Percentiles rank a stretch among this genome's conserved stretches.
These are phyloP conservation scores for Egretta garzetta DNA, from an alignment of 2,113 vertebrate genomes.

Conservation along the genomic window DNA sequence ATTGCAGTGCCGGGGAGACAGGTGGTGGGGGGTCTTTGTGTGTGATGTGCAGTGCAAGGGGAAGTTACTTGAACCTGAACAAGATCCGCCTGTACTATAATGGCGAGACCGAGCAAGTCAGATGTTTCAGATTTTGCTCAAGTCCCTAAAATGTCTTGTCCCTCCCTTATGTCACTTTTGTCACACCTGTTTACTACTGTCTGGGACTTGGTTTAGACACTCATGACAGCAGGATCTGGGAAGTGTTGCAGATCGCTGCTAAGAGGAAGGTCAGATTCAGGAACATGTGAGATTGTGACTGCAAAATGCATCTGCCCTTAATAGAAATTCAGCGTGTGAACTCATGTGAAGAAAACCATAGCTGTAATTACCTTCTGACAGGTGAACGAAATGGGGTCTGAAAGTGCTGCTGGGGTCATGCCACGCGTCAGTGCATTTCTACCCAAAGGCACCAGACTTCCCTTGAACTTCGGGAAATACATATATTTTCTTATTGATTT, in stretches of 20 bases:
- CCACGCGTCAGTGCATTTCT: fast-evolving
- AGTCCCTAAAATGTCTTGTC: neutral
- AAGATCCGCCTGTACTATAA: neutral
- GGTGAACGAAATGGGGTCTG: neutral
- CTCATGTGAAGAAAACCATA: neutral
- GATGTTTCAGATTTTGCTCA: neutral
- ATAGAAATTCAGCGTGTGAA: neutral
- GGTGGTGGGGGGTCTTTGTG: neutral
- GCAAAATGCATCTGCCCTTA: neutral
- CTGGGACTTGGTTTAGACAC: neutral
- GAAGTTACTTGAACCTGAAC: neutral
- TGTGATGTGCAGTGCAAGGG: neutral
- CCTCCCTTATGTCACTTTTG: neutral
- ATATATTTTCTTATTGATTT: neutral
- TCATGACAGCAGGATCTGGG: neutral
- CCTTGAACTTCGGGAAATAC: neutral
- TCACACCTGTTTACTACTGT: neutral
- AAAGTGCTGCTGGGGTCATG: neutral
- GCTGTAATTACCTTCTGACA: neutral
- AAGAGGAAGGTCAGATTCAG: neutral
- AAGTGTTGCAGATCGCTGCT: neutral
- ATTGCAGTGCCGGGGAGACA: fast-evolving
- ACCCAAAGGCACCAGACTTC: neutral
- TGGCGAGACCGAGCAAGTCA: neutral
- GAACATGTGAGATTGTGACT: neutral